Percentiles rank a stretch among this genome's conserved stretches.
These are phyloP conservation scores for Cliona cf. orientalis DNA, from an alignment of 37 sponge, comb jelly and placozoan species.

Conservation along the genomic window DNA sequence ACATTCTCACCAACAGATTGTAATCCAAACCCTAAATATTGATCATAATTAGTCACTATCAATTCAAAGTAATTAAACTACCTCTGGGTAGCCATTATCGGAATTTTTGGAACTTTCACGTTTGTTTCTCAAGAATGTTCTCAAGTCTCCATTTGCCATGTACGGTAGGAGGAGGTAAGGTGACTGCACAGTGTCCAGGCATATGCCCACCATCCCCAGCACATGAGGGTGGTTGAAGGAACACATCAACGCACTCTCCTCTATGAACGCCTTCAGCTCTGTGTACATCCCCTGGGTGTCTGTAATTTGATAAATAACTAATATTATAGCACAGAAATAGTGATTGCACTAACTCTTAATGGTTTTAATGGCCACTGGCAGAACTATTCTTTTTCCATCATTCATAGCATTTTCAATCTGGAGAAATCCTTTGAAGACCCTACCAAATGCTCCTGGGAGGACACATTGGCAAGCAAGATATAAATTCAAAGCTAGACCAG, in stretches of 20 bases:
- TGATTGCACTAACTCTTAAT: conserved; percentile 54
- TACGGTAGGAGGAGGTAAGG: conserved; percentile 55
- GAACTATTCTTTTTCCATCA: background rate
- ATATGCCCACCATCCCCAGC: conserved; percentile 49
- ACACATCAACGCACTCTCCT: conserved; percentile 52
- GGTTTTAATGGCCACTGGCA: conserved; percentile 53
- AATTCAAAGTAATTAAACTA: no score
- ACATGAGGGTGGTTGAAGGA: conserved; percentile 44
- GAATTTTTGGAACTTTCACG: conserved; percentile 10
- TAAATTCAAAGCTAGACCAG: background rate
- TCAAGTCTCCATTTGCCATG: conserved; percentile 55
- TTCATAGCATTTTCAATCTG: background rate
- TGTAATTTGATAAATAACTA: background rate
- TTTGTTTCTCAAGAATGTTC: conserved; percentile 28
- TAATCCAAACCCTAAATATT: conserved; percentile 21
- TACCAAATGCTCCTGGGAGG: conserved; percentile 53
- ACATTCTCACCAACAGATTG: conserved; percentile 29
- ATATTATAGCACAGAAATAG: background rate
- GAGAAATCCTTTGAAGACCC: conserved; percentile 30
- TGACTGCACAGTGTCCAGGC: conserved; percentile 23
- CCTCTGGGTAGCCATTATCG: conserved; percentile 23
- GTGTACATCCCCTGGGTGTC: conserved; percentile 17
- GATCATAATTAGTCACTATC: no score
- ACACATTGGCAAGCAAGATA: no score
- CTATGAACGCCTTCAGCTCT: conserved; percentile 34